phyloP scores from a whole-genome alignment of 30 jellyfish, hydroid and myxozoan genomes.

The Hydractinia echinata region DNA sequence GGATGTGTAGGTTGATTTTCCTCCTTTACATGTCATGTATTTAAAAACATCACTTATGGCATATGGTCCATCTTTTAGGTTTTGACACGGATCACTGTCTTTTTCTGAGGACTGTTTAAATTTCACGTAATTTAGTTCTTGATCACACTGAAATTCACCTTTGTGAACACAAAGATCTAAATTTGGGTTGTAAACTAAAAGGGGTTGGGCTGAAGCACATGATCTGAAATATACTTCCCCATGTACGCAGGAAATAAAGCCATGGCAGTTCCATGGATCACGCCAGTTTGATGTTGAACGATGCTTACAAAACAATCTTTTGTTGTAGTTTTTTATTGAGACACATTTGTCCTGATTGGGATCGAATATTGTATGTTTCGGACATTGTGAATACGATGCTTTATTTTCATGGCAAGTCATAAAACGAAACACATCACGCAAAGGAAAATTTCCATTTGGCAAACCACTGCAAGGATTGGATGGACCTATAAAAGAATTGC shows the following conservation, averaged over 20 bases:
- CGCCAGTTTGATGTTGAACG: constrained; percentile 25
- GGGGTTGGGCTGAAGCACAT: background rate
- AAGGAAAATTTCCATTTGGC: constrained; percentile 11
- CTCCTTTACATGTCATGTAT: background rate
- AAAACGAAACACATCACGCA: constrained; percentile 15
- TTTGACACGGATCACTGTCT: background rate
- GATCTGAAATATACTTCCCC: background rate
- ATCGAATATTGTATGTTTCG: background rate
- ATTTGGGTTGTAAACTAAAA: constrained; percentile 14
- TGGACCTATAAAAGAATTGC: no score
- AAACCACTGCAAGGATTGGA: constrained; percentile 6
- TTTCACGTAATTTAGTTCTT: background rate
- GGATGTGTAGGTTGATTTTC: background rate
- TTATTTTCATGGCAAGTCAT: constrained; percentile 2
- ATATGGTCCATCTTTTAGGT: background rate
- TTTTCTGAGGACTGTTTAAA: no score
- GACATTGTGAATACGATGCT: constrained; percentile 4
- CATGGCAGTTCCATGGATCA: constrained; percentile 26
- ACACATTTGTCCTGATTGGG: constrained; percentile 12
- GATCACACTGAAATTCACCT: background rate
- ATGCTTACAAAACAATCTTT: background rate
- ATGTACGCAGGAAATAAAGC: constrained; percentile 9
- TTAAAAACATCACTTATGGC: constrained; percentile 23
- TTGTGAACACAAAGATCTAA: background rate
- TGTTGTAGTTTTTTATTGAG: background rate